A percentile compares a stretch with the other conserved stretches of the same genome.
phyloP scores from a whole-genome alignment of 2,113 vertebrate genomes.

The Rhea pennata region DNA sequence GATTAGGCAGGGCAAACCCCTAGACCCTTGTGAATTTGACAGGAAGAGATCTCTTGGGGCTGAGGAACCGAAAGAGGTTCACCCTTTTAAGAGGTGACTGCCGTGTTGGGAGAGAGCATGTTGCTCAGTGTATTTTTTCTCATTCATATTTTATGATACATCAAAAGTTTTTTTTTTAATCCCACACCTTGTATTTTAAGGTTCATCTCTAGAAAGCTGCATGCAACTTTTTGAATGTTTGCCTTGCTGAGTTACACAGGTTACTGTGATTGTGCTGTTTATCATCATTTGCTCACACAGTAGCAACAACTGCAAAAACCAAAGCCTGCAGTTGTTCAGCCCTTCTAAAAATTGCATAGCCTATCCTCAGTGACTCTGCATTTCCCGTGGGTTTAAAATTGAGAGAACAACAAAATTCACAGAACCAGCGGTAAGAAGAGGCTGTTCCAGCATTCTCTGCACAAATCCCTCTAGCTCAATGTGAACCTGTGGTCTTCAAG shows the following conservation, averaged over 20 bases:
- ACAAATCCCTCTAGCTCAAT: background rate
- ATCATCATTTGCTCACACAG: rapidly evolving
- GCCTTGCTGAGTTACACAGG: rapidly evolving
- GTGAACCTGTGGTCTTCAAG: background rate
- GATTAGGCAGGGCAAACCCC: background rate
- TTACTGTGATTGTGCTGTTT: background rate
- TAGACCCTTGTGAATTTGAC: background rate
- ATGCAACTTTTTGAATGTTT: rapidly evolving
- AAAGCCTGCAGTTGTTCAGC: background rate
- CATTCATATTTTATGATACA: background rate
- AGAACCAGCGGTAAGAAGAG: background rate
- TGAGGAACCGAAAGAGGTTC: background rate
- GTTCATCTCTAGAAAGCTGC: background rate
- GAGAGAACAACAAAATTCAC: background rate
- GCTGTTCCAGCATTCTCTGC: background rate
- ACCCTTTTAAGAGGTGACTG: background rate
- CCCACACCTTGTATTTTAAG: background rate
- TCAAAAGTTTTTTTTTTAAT: background rate
- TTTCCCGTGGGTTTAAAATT: slow-evolving; percentile 13
- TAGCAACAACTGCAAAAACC: background rate
- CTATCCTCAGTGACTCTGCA: background rate
- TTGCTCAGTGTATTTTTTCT: background rate
- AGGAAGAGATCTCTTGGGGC: background rate
- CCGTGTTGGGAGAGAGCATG: background rate
- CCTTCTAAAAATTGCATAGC: background rate